phyloP scores from a whole-genome alignment of 2,113 vertebrate species.

The Acanthisitta chloris region DNA sequence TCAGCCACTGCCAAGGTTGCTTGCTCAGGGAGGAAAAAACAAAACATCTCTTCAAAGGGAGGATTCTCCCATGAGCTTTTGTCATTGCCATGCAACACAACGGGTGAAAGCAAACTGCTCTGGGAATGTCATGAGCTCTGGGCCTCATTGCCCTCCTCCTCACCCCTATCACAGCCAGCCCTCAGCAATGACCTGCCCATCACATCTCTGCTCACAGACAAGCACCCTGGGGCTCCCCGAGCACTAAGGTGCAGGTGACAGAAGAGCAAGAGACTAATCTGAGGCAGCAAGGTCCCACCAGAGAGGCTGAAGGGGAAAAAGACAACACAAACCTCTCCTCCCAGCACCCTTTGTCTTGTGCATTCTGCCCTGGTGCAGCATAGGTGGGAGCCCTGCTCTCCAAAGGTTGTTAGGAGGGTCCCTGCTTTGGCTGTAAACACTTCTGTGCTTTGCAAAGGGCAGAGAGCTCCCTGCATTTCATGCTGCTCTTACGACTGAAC shows the following conservation, averaged over 20 bases:
- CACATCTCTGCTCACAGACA: background rate
- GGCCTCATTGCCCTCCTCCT: background rate
- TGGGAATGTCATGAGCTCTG: accelerated
- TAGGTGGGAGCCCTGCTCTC: background rate
- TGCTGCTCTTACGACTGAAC: background rate
- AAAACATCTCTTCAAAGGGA: background rate
- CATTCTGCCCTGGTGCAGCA: background rate
- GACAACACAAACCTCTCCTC: background rate
- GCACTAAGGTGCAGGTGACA: background rate
- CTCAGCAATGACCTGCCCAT: background rate
- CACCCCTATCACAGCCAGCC: background rate
- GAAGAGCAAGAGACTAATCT: background rate
- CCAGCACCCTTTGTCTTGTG: background rate
- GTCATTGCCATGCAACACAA: background rate
- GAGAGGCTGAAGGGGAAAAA: background rate
- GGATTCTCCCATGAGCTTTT: background rate
- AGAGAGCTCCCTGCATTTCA: background rate
- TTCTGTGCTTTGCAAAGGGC: background rate
- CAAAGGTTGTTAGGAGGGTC: background rate
- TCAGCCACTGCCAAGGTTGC: background rate
- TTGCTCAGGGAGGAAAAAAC: background rate
- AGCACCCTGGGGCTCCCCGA: background rate
- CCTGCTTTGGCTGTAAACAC: background rate
- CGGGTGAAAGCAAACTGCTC: background rate
- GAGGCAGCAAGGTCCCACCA: background rate